These are phyloP conservation scores for Crepidodera aurea DNA, from an alignment of 2,888 invertebrate genomes.

Conservation along the genomic window DNA sequence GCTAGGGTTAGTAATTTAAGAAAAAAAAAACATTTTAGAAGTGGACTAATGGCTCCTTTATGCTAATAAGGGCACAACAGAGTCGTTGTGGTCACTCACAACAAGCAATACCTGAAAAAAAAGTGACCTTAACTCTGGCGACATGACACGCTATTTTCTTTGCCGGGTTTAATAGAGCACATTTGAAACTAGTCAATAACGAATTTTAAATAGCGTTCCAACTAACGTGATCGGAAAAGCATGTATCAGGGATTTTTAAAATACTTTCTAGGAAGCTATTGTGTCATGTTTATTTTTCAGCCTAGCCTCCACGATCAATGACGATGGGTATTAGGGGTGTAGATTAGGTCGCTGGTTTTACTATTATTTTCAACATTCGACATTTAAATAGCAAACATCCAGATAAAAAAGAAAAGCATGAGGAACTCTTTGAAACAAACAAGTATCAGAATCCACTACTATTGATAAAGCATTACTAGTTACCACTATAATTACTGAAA, in stretches of 20 bases:
- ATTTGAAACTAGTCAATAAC: constrained; percentile 1
- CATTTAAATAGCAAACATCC: too few relatives aligned
- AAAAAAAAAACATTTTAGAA: not conserved
- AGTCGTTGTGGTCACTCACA: not conserved
- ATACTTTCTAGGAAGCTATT: too few relatives aligned
- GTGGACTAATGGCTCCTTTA: not conserved
- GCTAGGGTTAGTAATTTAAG: not conserved
- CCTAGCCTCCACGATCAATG: too few relatives aligned
- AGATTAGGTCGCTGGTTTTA: too few relatives aligned
- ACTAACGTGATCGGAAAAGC: not conserved
- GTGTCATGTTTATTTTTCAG: too few relatives aligned
- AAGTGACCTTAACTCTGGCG: not conserved
- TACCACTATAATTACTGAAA: too few relatives aligned
- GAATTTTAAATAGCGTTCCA: not conserved
- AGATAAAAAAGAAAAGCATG: too few relatives aligned
- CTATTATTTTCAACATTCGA: too few relatives aligned
- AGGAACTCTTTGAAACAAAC: too few relatives aligned
- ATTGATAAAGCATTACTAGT: too few relatives aligned
- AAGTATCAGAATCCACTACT: too few relatives aligned
- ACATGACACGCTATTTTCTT: not conserved
- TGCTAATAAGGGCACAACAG: not conserved
- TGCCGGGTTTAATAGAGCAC: not conserved
- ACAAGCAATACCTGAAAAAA: not conserved
- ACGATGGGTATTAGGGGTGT: too few relatives aligned
- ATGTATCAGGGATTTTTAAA: not conserved